A percentile compares a stretch with the other conserved stretches of the same genome.
phyloP scores from a whole-genome alignment of 2,797 vertebrate genomes.

The Cirrhinus mrigala region DNA sequence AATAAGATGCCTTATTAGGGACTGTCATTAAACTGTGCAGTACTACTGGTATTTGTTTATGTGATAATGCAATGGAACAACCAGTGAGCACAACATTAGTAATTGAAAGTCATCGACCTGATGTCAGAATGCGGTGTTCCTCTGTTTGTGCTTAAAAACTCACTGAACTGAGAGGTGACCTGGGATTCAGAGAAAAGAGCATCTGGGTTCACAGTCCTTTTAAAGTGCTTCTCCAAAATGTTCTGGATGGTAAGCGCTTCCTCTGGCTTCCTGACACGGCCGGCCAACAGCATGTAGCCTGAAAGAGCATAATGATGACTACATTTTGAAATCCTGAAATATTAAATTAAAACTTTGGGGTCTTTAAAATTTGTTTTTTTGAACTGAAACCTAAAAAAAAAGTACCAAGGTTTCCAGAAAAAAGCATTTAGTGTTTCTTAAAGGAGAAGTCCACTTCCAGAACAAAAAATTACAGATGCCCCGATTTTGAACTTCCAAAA shows the following conservation, averaged over 20 bases:
- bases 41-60: slow-evolving; percentile 30
- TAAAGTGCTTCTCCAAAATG: slow-evolving; percentile 94
- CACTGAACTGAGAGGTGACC: slow-evolving; percentile 86
- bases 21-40: slow-evolving; percentile 2
- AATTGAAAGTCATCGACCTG: slow-evolving; percentile 33
- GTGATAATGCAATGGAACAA: slow-evolving; percentile 35
- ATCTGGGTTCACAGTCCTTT: slow-evolving; percentile 85
- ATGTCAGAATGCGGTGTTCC: slow-evolving; percentile 10
- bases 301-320: not conserved
- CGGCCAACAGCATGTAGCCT: slow-evolving; percentile 97
- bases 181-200: slow-evolving; percentile 87
- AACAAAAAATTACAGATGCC: too few relatives aligned
- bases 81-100: slow-evolving; percentile 3
- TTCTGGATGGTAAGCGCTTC: slow-evolving; percentile 86
- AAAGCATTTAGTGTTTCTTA: not conserved
- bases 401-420: not conserved
- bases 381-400: not conserved
- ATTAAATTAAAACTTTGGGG: not conserved
- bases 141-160: slow-evolving; percentile 68
- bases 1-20: slow-evolving; percentile 15
- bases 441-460: too few relatives aligned
- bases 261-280: slow-evolving; percentile 92
- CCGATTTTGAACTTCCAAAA: too few relatives aligned
- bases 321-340: not conserved
- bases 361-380: too few relatives aligned